Evolutionary conservation across 2,888 invertebrate species (phyloP).

Genomic region (Acanthoscelides obtectus): DNA sequence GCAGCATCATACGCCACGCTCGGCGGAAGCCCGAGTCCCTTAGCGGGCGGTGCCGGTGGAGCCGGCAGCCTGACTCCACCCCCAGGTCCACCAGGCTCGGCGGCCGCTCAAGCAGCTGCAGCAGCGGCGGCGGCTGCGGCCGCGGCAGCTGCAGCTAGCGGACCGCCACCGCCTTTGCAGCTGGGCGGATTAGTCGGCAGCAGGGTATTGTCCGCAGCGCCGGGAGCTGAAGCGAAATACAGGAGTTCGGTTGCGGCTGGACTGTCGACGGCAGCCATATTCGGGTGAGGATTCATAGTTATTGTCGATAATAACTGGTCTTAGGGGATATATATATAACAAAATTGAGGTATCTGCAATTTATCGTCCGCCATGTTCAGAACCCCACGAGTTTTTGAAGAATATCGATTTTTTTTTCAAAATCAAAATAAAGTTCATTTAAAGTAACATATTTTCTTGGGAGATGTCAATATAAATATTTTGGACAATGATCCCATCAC

Average conservation of each 20-base stretch:
- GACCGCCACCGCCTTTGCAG: conserved; percentile 58
- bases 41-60: conserved; percentile 35
- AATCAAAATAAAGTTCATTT: no score
- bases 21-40: conserved; percentile 51
- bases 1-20: conserved; percentile 52
- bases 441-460: no score
- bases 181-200: conserved; percentile 64
- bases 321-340: no score
- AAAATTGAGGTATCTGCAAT: no score
- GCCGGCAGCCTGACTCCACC: conserved; percentile 63
- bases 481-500: no score
- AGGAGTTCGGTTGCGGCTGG: conserved; percentile 64
- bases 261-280: conserved; percentile 66
- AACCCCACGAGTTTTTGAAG: no score
- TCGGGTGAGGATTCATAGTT: no score
- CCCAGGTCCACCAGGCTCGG: conserved; percentile 49
- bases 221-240: conserved; percentile 87
- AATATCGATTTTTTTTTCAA: no score
- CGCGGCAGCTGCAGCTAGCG: conserved; percentile 59
- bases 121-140: conserved; percentile 26
- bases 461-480: no score
- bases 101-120: conserved; percentile 49
- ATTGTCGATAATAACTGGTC: no score
- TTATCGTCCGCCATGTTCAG: no score
- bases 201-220: conserved; percentile 66